Conservation (phyloP, 2,797 vertebrate species). For the Poeciliopsis paucimaculata region DNA sequence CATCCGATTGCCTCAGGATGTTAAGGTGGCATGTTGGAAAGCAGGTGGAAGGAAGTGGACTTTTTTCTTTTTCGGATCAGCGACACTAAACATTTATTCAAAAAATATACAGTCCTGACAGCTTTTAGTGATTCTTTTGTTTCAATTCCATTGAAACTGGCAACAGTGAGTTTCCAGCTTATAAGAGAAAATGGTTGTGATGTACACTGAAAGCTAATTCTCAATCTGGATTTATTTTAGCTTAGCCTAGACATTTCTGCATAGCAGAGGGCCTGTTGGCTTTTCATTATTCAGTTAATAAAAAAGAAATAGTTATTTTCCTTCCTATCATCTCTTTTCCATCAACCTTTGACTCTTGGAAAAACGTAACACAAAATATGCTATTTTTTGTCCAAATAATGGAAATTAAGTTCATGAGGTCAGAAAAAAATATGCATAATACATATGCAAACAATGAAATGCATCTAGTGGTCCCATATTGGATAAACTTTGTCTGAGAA, state of each 20-base stretch:
- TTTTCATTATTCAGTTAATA: conserved; percentile 40
- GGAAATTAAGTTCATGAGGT: conserved; percentile 7
- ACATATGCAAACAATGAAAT: not conserved
- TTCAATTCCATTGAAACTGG: not conserved
- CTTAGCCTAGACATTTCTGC: conserved; percentile 22
- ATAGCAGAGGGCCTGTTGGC: conserved; percentile 32
- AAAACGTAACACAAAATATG: not conserved
- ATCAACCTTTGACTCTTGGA: conserved; percentile 3
- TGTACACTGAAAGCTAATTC: conserved; percentile 18
- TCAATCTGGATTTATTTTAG: conserved; percentile 22
- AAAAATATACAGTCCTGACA: conserved; percentile 24
- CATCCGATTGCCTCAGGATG: conserved; percentile 42
- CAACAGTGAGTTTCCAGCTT: conserved; percentile 1
- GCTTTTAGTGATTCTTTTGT: conserved; percentile 13
- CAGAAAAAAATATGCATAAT: conserved; percentile 2
- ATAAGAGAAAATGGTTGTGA: not conserved
- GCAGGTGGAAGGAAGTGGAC: conserved; percentile 26
- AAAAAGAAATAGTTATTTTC: conserved; percentile 24
- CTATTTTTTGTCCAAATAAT: conserved; percentile 1
- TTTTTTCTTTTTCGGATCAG: conserved; percentile 42
- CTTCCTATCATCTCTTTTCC: conserved; percentile 12
- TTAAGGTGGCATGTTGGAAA: conserved; percentile 16
- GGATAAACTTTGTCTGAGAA: not conserved
- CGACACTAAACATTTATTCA: conserved; percentile 21
- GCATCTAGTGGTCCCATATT: not conserved